Conservation (phyloP, 2,797 vertebrate species). For the Eospalax fontanierii region DNA sequence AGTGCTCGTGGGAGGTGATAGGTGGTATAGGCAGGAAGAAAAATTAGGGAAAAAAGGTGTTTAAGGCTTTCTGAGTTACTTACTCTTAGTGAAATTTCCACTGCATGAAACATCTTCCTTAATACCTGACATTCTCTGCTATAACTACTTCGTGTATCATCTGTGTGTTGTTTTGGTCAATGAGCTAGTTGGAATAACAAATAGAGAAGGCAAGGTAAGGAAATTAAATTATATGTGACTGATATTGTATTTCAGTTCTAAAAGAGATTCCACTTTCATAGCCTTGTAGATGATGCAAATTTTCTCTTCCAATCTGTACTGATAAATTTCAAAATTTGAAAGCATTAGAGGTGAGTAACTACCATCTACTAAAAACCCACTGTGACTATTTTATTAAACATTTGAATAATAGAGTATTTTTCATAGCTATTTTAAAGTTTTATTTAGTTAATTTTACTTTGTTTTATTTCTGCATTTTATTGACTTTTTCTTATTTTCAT, state of each 20-base stretch:
- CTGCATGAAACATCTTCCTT: slow-evolving; percentile 8
- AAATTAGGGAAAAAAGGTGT: not conserved
- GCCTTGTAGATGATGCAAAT: slow-evolving; percentile 48
- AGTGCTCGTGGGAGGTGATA: slow-evolving; percentile 53
- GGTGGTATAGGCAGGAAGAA: not conserved
- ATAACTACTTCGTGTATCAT: slow-evolving; percentile 62
- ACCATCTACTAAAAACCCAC: not conserved
- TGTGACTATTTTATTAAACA: slow-evolving; percentile 7
- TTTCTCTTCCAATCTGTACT: slow-evolving; percentile 45
- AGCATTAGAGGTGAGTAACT: slow-evolving; percentile 52
- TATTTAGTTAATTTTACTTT: no score
- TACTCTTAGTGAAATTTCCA: slow-evolving; percentile 55
- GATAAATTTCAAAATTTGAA: slow-evolving; percentile 51
- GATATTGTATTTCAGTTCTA: slow-evolving; percentile 57
- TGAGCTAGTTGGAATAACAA: slow-evolving; percentile 31
- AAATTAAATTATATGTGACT: slow-evolving; percentile 64
- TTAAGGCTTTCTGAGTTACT: slow-evolving; percentile 66
- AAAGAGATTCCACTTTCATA: slow-evolving; percentile 37
- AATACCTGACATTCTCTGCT: not conserved
- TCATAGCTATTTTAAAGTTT: not conserved
- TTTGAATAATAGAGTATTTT: slow-evolving; percentile 11
- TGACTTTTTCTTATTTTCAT: no score
- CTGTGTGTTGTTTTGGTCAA: slow-evolving; percentile 59
- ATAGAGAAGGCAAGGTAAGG: slow-evolving; percentile 6
- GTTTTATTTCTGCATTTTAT: not conserved